A percentile compares a stretch with the other conserved stretches of the same genome.
Conservation (phyloP, 37 sponge, comb jelly and placozoan species). For the Bolinopsis microptera region DNA sequence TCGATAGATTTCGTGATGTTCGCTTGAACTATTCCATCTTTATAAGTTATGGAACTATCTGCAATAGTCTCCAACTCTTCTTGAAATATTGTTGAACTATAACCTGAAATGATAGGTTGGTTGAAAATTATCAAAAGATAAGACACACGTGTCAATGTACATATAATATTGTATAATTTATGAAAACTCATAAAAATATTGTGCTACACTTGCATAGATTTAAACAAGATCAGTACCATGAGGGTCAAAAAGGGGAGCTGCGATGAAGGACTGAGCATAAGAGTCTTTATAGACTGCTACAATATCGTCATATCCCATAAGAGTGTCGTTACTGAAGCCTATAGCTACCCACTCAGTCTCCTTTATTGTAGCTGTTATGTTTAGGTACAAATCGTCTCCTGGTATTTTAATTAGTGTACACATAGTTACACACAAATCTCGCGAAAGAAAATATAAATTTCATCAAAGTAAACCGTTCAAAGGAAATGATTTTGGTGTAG, state of each 20-base stretch:
- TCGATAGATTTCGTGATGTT: not conserved
- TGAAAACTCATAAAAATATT: too few species aligned
- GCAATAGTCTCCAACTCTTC: not conserved
- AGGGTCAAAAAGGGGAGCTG: conserved; percentile 4
- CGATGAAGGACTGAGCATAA: not conserved
- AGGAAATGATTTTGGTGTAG: too few species aligned
- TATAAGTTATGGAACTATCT: not conserved
- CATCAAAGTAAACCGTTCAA: too few species aligned
- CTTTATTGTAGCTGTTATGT: not conserved
- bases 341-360: conserved; percentile 38
- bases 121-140: too few species aligned
- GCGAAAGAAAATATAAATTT: too few species aligned
- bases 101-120: not conserved
- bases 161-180: too few species aligned
- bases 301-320: conserved; percentile 40
- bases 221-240: not conserved
- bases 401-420: not conserved
- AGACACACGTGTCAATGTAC: too few species aligned
- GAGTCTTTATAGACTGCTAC: not conserved
- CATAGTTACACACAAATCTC: too few species aligned
- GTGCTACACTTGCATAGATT: not conserved
- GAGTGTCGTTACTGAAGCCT: conserved; percentile 25
- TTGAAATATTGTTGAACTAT: not conserved
- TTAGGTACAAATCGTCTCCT: not conserved
- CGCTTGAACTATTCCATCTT: not conserved